phyloP scores from a whole-genome alignment of 2,113 vertebrate species.

The Misgurnus anguillicaudatus region DNA sequence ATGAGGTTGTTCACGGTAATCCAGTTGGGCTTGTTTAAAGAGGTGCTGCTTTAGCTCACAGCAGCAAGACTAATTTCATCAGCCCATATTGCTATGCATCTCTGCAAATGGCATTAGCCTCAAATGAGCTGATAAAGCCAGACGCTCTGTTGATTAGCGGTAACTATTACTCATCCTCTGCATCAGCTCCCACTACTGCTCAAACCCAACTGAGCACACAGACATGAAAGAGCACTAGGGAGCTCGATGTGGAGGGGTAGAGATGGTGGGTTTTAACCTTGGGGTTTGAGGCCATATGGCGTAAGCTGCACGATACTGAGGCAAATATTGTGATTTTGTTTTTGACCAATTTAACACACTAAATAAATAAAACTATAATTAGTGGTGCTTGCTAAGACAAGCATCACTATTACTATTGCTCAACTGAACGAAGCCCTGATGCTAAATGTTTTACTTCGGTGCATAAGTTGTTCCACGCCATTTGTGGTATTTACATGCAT shows the following conservation, averaged over 20 bases:
- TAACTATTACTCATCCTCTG: constrained; percentile 55
- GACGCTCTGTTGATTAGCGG: constrained; percentile 64
- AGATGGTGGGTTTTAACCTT: neutral
- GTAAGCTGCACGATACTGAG: neutral
- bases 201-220: constrained; percentile 20
- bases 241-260: neutral
- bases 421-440: neutral
- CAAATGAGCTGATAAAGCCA: constrained; percentile 70
- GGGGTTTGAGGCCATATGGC: neutral
- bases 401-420: neutral
- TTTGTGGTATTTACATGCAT: neutral
- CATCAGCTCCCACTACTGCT: constrained; percentile 43
- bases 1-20: constrained; percentile 66
- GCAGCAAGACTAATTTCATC: constrained; percentile 65
- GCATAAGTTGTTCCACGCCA: neutral
- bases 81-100: constrained; percentile 70
- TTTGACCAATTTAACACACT: constrained; percentile 18
- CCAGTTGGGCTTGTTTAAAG: constrained; percentile 62
- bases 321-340: neutral
- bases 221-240: constrained; percentile 6
- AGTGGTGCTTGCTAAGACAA: no score
- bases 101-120: constrained; percentile 71
- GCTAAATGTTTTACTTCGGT: neutral
- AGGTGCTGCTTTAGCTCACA: constrained; percentile 65
- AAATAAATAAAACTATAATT: neutral